A percentile compares a stretch with the other conserved stretches of the same genome.
Conservation (phyloP, 2,888 invertebrate species). For the Nycteola revayana region DNA sequence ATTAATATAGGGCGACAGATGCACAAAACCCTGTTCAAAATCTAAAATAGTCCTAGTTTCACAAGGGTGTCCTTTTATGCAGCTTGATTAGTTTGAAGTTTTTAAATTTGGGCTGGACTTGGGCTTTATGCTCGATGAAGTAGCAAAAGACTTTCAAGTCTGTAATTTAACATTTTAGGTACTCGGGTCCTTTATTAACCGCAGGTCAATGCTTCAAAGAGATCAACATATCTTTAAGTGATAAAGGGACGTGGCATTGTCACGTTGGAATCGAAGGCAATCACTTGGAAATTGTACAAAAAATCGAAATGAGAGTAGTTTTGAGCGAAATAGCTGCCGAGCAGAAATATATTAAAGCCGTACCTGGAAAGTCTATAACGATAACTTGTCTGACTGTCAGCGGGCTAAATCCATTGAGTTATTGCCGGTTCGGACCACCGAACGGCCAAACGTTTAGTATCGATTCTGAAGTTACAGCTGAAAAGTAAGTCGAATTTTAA, state of each 20-base stretch:
- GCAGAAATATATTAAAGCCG: constrained; percentile 44
- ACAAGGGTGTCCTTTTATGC: no score
- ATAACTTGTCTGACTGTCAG: constrained; percentile 65
- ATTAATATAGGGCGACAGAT: no score
- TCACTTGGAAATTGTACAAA: constrained; percentile 55
- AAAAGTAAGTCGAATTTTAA: constrained; percentile 60
- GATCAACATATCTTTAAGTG: constrained; percentile 45
- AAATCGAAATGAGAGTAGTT: constrained; percentile 50
- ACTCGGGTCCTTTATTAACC: constrained; percentile 49
- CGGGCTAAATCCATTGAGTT: constrained; percentile 55
- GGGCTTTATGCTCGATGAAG: no score
- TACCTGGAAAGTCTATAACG: constrained; percentile 54
- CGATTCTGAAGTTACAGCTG: constrained; percentile 51
- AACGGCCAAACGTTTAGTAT: constrained; percentile 68
- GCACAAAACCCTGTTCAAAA: no score
- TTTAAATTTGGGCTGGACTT: no score
- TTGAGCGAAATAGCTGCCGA: constrained; percentile 62
- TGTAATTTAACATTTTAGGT: no score
- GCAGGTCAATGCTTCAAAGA: constrained; percentile 63
- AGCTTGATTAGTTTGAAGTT: no score
- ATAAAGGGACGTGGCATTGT: constrained; percentile 72
- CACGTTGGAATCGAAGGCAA: constrained; percentile 60
- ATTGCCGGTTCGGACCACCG: constrained; percentile 77
- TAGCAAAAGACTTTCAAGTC: no score
- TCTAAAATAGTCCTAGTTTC: no score